These are phyloP conservation scores for Balaeniceps rex DNA, from an alignment of 2,113 vertebrate species.

Conservation along the genomic window DNA sequence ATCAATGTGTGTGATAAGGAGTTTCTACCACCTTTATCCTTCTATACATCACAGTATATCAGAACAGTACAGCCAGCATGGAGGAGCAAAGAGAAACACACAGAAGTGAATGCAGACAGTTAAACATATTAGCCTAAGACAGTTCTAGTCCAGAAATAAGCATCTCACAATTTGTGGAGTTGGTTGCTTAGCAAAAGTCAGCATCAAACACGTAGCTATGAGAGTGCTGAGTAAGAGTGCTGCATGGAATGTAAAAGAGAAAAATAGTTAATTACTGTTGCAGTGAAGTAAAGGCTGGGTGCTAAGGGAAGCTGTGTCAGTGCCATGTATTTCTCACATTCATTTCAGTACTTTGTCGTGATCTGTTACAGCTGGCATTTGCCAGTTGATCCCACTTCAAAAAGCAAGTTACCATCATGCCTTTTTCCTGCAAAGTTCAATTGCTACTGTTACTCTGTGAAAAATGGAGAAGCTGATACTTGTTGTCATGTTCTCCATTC, in stretches of 20 bases:
- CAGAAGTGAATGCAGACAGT: background rate
- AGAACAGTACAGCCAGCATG: background rate
- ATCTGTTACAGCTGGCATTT: background rate
- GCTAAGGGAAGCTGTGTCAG: background rate
- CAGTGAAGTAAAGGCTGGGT: background rate
- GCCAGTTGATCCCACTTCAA: background rate
- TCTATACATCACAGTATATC: background rate
- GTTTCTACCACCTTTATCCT: background rate
- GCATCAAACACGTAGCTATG: background rate
- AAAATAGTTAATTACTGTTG: background rate
- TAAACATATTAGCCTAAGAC: background rate
- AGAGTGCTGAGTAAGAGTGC: background rate
- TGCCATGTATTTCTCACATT: background rate
- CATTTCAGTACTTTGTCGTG: background rate
- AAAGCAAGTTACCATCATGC: background rate
- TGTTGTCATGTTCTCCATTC: background rate
- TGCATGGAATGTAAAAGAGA: background rate
- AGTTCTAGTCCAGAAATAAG: background rate
- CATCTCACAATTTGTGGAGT: background rate
- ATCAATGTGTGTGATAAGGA: accelerated
- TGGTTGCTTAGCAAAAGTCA: background rate
- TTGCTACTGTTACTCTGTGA: background rate
- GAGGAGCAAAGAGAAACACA: background rate
- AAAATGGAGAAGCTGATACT: background rate
- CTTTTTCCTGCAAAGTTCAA: background rate